Conservation (phyloP, 1,140 invertebrate species). For the Plodia interpunctella region DNA sequence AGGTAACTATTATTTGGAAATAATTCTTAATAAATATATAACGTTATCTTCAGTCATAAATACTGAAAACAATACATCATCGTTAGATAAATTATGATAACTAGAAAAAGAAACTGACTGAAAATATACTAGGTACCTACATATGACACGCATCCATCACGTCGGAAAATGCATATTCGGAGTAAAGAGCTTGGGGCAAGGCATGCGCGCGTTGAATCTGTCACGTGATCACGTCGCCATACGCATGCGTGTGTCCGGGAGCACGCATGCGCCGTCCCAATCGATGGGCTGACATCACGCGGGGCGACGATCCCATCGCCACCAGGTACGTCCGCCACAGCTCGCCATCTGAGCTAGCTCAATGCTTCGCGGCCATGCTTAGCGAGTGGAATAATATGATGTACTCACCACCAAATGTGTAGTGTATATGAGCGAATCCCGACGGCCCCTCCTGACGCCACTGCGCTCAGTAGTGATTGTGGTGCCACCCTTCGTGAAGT, state of each 20-base stretch:
- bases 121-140: no score
- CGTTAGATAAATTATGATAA: no score
- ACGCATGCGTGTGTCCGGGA: constrained; percentile 5
- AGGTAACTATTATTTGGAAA: no score
- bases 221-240: background rate
- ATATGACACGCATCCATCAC: no score
- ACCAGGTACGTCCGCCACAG: constrained; percentile 10
- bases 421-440: background rate
- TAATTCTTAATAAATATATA: no score
- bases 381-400: background rate
- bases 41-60: no score
- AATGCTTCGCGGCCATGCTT: background rate
- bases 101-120: no score
- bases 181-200: background rate
- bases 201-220: constrained; percentile 5
- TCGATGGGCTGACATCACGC: constrained; percentile 23
- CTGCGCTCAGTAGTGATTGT: background rate
- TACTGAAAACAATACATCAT: no score
- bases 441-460: background rate
- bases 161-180: no score
- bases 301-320: constrained; percentile 22
- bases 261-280: constrained; percentile 21
- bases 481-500: background rate
- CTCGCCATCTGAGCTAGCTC: background rate
- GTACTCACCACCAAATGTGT: background rate